Conservation (phyloP, 2,113 vertebrate genomes). For the Leucopsar rothschildi region DNA sequence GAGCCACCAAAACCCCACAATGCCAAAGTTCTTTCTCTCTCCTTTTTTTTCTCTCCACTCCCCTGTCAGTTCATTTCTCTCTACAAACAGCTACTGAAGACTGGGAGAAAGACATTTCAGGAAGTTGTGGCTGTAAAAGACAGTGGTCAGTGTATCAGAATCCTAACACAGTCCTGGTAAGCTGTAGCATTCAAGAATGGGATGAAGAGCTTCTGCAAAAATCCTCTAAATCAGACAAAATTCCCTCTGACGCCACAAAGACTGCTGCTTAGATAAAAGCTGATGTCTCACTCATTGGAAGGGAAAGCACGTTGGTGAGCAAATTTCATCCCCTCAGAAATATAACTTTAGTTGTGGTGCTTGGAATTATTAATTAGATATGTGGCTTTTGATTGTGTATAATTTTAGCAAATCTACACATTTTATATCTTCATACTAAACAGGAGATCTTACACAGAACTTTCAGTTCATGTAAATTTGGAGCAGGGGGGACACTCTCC, state of each 20-base stretch:
- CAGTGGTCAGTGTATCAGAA: background rate
- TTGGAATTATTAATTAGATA: background rate
- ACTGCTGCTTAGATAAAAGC: slow-evolving; percentile 26
- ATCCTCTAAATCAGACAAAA: slow-evolving; percentile 1
- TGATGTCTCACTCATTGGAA: background rate
- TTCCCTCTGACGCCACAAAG: slow-evolving; percentile 14
- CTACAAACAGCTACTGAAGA: background rate
- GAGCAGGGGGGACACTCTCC: background rate
- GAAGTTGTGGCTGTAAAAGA: background rate
- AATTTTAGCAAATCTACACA: background rate
- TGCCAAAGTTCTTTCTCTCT: background rate
- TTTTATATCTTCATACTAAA: background rate
- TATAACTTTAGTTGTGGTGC: background rate
- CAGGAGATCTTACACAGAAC: background rate
- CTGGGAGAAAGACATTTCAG: background rate
- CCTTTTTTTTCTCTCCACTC: rapidly evolving
- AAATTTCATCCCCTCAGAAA: background rate
- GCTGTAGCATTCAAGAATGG: background rate
- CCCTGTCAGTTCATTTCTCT: background rate
- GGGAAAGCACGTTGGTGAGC: background rate
- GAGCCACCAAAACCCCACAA: background rate
- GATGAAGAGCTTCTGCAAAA: background rate
- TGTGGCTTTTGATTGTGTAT: background rate
- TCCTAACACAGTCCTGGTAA: background rate
- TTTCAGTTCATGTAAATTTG: background rate